These are phyloP conservation scores for Meloidogyne hapla DNA, from an alignment of 1,140 invertebrate genomes.

Conservation along the genomic window DNA sequence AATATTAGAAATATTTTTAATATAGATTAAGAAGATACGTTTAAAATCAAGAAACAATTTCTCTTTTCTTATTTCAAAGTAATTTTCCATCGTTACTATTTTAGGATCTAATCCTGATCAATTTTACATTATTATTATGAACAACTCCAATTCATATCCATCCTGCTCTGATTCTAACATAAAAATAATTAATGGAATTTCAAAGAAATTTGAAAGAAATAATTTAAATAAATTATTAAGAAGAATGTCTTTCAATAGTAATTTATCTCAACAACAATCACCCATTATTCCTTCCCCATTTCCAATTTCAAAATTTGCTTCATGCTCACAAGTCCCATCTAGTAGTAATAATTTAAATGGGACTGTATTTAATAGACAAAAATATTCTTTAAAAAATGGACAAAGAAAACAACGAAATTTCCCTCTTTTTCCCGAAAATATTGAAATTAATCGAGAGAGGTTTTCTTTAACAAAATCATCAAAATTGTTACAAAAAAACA, in stretches of 20 bases:
- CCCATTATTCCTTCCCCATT: conserved; percentile 5
- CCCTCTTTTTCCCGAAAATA: background rate
- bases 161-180: too few relatives aligned
- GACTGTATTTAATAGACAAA: background rate
- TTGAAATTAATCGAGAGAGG: background rate
- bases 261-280: background rate
- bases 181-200: too few relatives aligned
- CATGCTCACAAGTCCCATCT: background rate
- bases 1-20: too few relatives aligned
- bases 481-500: background rate
- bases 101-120: too few relatives aligned
- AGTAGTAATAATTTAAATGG: background rate
- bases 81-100: too few relatives aligned
- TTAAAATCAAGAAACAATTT: too few relatives aligned
- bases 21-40: too few relatives aligned
- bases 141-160: too few relatives aligned
- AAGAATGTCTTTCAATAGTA: background rate
- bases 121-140: too few relatives aligned
- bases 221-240: background rate
- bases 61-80: too few relatives aligned
- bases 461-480: background rate
- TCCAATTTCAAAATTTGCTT: background rate
- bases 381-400: background rate
- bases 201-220: too few relatives aligned
- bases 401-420: background rate